These are phyloP conservation scores for Chlorops oryzae DNA, from an alignment of 1,140 invertebrate species.

Conservation along the genomic window DNA sequence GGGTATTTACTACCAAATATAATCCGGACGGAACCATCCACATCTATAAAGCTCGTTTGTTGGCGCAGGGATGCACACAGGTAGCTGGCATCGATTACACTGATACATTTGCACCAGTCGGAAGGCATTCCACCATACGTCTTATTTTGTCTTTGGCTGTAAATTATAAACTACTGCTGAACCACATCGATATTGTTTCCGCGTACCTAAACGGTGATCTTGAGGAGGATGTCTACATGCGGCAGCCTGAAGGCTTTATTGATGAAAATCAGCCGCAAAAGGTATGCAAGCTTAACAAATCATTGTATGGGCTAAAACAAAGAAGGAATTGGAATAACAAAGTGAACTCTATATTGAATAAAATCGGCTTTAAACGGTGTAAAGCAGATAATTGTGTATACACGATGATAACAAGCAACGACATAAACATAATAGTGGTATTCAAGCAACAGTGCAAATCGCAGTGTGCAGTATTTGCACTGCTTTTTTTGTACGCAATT, in stretches of 20 bases:
- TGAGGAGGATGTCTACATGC: conserved; percentile 12
- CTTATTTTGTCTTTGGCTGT: too few relatives aligned
- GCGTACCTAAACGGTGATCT: conserved; percentile 16
- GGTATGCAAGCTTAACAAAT: conserved; percentile 31
- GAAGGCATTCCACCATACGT: too few relatives aligned
- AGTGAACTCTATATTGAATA: conserved; percentile 16
- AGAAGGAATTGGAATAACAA: conserved; percentile 31
- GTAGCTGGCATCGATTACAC: too few relatives aligned
- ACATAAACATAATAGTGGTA: too few relatives aligned
- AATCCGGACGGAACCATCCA: too few relatives aligned
- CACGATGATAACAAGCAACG: too few relatives aligned
- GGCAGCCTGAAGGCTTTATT: conserved; percentile 7
- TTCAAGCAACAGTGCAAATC: too few relatives aligned
- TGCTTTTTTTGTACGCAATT: conserved; percentile 1
- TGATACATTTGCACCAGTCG: too few relatives aligned
- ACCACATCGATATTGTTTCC: conserved; percentile 13
- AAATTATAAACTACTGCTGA: conserved; percentile 6
- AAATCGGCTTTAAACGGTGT: conserved; percentile 7
- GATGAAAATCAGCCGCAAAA: conserved; percentile 16
- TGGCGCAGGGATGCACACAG: too few relatives aligned
- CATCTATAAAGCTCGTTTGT: too few relatives aligned
- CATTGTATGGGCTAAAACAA: conserved; percentile 42
- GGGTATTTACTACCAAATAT: too few relatives aligned
- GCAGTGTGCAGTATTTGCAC: not conserved
- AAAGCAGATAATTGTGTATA: too few relatives aligned